Percentiles rank a stretch among this genome's conserved stretches.
Conservation (phyloP, 2,113 vertebrate genomes). For the Lycocorax pyrrhopterus region DNA sequence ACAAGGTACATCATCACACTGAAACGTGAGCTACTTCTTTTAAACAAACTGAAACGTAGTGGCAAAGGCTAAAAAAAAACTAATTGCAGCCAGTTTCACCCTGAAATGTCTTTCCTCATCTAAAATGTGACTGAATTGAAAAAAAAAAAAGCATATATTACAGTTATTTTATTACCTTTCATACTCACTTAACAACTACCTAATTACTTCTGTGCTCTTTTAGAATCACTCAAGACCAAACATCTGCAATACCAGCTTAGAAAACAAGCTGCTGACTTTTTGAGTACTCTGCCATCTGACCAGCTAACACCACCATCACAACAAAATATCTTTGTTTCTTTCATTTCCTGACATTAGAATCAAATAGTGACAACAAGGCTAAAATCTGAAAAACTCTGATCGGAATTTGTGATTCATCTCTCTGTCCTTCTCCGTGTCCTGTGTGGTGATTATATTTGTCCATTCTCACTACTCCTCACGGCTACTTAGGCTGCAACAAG, state of each 20-base stretch:
- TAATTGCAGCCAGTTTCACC: not conserved
- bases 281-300: not conserved
- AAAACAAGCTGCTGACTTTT: not conserved
- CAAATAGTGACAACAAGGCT: not conserved
- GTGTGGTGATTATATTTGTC: not conserved
- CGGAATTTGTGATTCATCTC: slow-evolving; percentile 14
- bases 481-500: slow-evolving; percentile 17
- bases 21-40: not conserved
- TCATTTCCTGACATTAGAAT: slow-evolving; percentile 1
- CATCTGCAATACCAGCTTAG: not conserved
- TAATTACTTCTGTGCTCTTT: not conserved
- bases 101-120: not conserved
- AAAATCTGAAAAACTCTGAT: not conserved
- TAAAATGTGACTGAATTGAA: not conserved
- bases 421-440: not conserved
- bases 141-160: not conserved
- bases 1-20: not conserved
- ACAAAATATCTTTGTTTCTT: not conserved
- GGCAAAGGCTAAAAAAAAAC: not conserved
- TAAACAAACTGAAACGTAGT: not conserved
- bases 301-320: not conserved
- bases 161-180: not conserved
- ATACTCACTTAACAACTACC: not conserved
- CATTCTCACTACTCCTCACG: not conserved
- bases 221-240: not conserved